Evolutionary conservation across 37 sponge, comb jelly and placozoan genomes (phyloP), one percentile per base, ranked within the genome.

Genomic region (Lycopodina hypogea): DNA sequence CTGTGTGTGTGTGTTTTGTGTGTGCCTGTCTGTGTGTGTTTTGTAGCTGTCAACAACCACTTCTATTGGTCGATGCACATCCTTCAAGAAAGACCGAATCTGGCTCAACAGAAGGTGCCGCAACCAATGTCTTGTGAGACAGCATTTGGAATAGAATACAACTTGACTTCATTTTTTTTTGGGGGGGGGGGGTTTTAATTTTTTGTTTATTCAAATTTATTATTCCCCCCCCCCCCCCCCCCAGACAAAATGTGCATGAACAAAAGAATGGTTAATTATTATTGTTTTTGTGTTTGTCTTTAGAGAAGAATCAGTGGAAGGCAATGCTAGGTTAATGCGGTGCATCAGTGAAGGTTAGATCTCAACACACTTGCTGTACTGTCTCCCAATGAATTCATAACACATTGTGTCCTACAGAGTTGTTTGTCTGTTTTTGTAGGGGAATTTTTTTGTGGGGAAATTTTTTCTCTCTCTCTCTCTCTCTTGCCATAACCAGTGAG

Each of bases 81-180:
- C 48, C 1, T 95, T 86, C 69, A 34, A 36, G 8, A 21, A 55
- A 24, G 93, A 95, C 77, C 52, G 84, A 42, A 80, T 95, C 1
- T 95, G 96, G 96, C 34, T 95, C 17, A 95, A 95, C 75, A 90
- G 84, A 68, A 67, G 48, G 96, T 95, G 74, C 78, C 0, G 2
- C 42, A 29, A 65, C n/a, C n/a, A n/a, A n/a, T n/a, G n/a, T n/a
- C n/a, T n/a, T n/a, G n/a, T n/a, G n/a, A n/a, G n/a, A n/a, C n/a
- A n/a, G n/a, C n/a, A n/a, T n/a, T n/a, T n/a, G n/a, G n/a, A n/a
- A n/a, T n/a, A n/a, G n/a, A n/a, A n/a, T n/a, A n/a, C n/a, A n/a
- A n/a, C n/a, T n/a, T n/a, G n/a, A n/a, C n/a, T n/a, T n/a, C n/a
- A n/a, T n/a, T n/a, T n/a, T n/a, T n/a, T n/a, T n/a, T n/a, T n/a